Evolutionary conservation across 2,113 vertebrate genomes (phyloP).

Genomic region (Aepyceros melampus): DNA sequence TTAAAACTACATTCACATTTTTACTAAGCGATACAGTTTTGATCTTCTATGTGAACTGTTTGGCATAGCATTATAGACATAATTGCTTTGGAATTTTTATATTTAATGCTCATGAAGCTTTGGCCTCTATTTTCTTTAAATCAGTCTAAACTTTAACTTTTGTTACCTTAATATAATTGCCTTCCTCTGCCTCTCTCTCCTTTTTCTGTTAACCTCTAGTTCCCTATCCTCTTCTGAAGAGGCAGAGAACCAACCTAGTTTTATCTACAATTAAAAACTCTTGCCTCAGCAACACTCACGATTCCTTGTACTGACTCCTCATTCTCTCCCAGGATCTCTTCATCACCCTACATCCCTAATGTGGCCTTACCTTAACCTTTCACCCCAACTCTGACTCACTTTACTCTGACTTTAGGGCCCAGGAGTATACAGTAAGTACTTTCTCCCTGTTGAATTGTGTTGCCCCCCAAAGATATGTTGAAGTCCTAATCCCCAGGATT

Average conservation of each 20-base stretch:
- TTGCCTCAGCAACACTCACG: background rate
- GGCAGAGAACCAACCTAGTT: background rate
- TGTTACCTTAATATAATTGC: background rate
- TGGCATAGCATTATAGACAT: background rate
- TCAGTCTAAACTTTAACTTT: background rate
- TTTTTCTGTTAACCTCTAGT: background rate
- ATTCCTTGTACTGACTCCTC: background rate
- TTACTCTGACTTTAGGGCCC: background rate
- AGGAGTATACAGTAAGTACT: background rate
- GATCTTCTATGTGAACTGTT: slow-evolving; percentile 68
- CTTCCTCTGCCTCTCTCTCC: background rate
- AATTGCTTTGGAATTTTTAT: background rate
- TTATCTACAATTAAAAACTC: background rate
- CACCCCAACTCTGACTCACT: background rate
- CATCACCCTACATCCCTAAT: background rate
- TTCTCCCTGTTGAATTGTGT: background rate
- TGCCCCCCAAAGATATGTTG: background rate
- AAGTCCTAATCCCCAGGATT: background rate
- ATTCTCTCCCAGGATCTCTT: background rate
- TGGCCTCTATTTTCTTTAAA: background rate
- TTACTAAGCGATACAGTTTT: slow-evolving; percentile 71
- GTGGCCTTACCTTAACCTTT: background rate
- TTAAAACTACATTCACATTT: slow-evolving; percentile 74
- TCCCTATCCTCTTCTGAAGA: background rate
- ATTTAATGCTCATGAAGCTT: background rate